phyloP scores from a whole-genome alignment of 2,113 vertebrate species.

The Trinectes maculatus region DNA sequence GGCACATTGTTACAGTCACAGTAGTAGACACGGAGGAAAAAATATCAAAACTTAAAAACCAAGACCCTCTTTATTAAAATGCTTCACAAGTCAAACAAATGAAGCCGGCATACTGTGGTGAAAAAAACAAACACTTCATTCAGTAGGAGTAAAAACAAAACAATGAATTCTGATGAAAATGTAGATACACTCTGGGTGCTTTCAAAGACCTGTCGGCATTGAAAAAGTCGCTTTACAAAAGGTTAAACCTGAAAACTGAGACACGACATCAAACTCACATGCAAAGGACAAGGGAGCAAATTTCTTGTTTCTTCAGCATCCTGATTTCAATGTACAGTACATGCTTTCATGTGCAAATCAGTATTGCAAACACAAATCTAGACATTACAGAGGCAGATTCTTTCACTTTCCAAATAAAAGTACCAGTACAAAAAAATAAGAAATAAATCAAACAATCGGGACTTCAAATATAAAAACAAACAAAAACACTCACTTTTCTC shows the following conservation, averaged over 20 bases:
- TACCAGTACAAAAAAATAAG: slow-evolving; percentile 45
- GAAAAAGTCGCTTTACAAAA: slow-evolving; percentile 2
- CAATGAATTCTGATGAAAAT: slow-evolving; percentile 34
- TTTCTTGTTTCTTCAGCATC: background rate
- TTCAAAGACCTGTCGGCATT: slow-evolving; percentile 14
- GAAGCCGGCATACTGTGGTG: slow-evolving; percentile 47
- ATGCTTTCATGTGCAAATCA: slow-evolving; percentile 70
- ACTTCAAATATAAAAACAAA: slow-evolving; percentile 32
- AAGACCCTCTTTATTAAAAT: slow-evolving; percentile 67
- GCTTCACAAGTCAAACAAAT: slow-evolving; percentile 64
- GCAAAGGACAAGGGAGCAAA: slow-evolving; percentile 44
- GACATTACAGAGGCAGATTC: slow-evolving; percentile 40
- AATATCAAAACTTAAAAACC: slow-evolving; percentile 35
- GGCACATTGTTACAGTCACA: no score
- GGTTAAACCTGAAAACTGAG: background rate
- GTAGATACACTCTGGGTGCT: slow-evolving; percentile 38
- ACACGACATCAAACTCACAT: slow-evolving; percentile 46
- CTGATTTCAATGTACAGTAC: slow-evolving; percentile 61
- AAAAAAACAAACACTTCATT: slow-evolving; percentile 40
- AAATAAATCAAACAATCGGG: slow-evolving; percentile 32
- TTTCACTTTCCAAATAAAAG: slow-evolving; percentile 33
- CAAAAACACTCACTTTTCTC: slow-evolving; percentile 7
- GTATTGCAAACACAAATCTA: slow-evolving; percentile 43
- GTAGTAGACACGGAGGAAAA: background rate
- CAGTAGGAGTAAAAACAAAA: slow-evolving; percentile 58